Evolutionary conservation across 92 coral and sea anemone genomes (phyloP).

Genomic region (Porites rus): DNA sequence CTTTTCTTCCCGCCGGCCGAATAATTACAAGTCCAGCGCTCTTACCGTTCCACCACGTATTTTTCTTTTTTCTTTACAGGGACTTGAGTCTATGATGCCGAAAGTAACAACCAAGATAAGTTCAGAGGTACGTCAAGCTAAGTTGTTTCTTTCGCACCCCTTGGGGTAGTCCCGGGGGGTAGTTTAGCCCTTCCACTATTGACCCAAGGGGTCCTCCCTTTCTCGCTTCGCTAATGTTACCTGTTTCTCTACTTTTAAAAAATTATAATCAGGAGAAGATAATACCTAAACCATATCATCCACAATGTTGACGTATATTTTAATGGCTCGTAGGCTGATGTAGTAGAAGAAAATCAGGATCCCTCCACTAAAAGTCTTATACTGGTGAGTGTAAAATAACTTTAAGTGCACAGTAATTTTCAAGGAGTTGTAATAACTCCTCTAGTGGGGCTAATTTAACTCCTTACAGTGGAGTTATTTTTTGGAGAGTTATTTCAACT

Average conservation of each 20-base stretch:
- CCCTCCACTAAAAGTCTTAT: constrained; percentile 71
- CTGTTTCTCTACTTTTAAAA: too few relatives aligned
- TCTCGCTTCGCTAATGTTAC: too few relatives aligned
- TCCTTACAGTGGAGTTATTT: too few relatives aligned
- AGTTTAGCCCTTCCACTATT: too few relatives aligned
- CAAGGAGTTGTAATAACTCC: too few relatives aligned
- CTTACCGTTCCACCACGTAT: neutral
- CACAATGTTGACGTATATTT: neutral
- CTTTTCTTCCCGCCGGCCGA: too few relatives aligned
- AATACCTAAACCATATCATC: neutral
- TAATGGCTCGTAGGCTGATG: constrained; percentile 21
- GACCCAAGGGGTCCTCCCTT: too few relatives aligned
- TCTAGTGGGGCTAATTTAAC: too few relatives aligned
- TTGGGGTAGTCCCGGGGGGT: neutral
- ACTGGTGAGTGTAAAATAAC: constrained; percentile 43
- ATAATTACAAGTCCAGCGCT: too few relatives aligned
- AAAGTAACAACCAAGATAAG: constrained; percentile 83
- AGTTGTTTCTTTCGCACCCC: neutral
- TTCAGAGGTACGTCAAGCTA: constrained; percentile 64
- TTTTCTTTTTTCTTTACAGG: constrained; percentile 51
- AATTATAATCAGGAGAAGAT: too few relatives aligned
- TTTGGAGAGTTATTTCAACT: too few relatives aligned
- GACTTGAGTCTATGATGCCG: constrained; percentile 88
- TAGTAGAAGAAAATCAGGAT: constrained; percentile 64
- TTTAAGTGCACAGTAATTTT: too few relatives aligned